Base-by-base conservation (phyloP, 2,797 vertebrate species). In the Apogon hyalosoma region DNA sequence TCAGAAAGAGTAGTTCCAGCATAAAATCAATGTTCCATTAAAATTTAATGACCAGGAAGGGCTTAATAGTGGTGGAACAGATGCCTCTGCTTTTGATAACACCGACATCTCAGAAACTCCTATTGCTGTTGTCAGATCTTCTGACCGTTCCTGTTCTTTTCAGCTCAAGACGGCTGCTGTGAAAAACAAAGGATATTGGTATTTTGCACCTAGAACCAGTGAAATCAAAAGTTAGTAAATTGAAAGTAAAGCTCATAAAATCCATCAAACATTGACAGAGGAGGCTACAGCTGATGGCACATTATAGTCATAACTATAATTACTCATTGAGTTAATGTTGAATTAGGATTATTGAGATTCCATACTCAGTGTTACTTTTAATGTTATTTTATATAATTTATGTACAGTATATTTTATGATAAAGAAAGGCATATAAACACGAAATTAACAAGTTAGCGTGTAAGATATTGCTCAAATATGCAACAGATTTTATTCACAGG, bases 1-100 rank as follows among this genome's bases (percentile, higher is more conserved):
- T 90, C 86, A 80, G 89, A 91, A 93, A 92, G 81, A 89, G 83
- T 84, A 75, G 84, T 88, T 90, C 84, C 88, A 91, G 91, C 91
- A 92, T 90, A 94, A 94, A 94, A 94, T 94, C 93, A 93, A 94
- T 94, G 93, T 93, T 92, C 93, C 93, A 93, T 94, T 94, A 94
- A 94, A 93, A 92, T 93, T 91, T 94, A 94, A 94, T 94, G 92
- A 91, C 86, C 89, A 90, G 88, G 89, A 94, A 92, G 90, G 89
- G 82, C 93, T 93, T 94, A 92, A 94, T 93, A 90, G 92, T 87
- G 87, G 86, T 79, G 82, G 87, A 92, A 92, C 93, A 94, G 94
- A 94, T 94, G 92, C 90, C 87, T 80, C 79, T 84, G 88, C 87
- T 81, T 91, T 87, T 86, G 86, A 88, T 84, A 86, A 85, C 55